Conservation (phyloP, 2,888 invertebrate species). For the Stenolophus ochropezus region DNA sequence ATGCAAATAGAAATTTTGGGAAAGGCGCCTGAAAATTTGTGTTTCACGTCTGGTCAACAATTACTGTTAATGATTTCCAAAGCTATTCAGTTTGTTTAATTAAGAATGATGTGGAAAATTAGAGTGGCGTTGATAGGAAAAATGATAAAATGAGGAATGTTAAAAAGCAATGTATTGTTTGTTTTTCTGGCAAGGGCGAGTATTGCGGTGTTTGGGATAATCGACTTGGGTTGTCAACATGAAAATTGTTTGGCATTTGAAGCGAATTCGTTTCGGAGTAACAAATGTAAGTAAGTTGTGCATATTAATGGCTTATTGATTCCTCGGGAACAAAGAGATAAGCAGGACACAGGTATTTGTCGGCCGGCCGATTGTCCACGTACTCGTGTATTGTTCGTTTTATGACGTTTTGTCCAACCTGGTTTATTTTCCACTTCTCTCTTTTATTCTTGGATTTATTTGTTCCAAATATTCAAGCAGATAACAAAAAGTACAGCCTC, state of each 20-base stretch:
- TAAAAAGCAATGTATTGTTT: background rate
- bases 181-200: background rate
- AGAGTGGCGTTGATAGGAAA: no score
- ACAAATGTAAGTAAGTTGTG: conserved; percentile 47
- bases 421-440: conserved; percentile 41
- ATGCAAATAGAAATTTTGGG: no score
- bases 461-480: conserved; percentile 2
- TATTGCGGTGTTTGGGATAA: background rate
- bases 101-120: no score
- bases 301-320: conserved; percentile 55
- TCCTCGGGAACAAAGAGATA: conserved; percentile 45
- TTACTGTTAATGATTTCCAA: no score
- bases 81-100: no score
- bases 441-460: conserved; percentile 37
- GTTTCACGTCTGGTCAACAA: no score
- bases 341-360: conserved; percentile 30
- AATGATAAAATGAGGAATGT: no score
- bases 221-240: background rate
- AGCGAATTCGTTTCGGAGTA: conserved; percentile 16
- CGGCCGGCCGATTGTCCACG: conserved; percentile 20
- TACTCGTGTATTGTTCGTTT: conserved; percentile 6
- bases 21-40: no score
- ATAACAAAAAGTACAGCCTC: background rate
- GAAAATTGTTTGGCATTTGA: background rate
- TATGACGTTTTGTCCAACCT: conserved; percentile 40